phyloP scores from a whole-genome alignment of 30 jellyfish, hydroid and myxozoan genomes.

The Aurelia coerulea region DNA sequence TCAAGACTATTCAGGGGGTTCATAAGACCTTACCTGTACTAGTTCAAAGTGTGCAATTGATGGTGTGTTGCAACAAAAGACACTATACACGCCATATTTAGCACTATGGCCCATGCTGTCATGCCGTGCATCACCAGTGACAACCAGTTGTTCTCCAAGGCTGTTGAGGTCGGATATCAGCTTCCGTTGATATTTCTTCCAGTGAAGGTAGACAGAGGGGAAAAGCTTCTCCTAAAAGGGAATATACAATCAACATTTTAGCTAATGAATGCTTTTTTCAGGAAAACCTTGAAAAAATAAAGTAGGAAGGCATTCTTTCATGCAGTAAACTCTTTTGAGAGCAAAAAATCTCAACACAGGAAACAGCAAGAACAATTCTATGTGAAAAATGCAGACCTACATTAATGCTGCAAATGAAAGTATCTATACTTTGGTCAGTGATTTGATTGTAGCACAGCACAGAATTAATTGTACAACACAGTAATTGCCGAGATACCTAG shows the following conservation, averaged over 20 bases:
- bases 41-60: too few relatives aligned
- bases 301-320: not conserved
- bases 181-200: conserved; percentile 18
- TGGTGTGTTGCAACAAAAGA: too few relatives aligned
- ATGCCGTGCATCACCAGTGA: too few relatives aligned
- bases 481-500: not conserved
- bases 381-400: conserved; percentile 1
- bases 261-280: conserved; percentile 1
- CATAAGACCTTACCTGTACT: too few relatives aligned
- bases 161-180: conserved; percentile 3
- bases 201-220: conserved; percentile 14
- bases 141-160: not conserved
- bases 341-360: not conserved
- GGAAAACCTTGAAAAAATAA: not conserved
- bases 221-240: conserved; percentile 23
- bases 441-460: too few relatives aligned
- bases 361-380: not conserved
- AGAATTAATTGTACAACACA: not conserved
- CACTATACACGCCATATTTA: too few relatives aligned
- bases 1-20: too few relatives aligned
- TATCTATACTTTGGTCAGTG: not conserved
- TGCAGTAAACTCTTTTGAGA: not conserved
- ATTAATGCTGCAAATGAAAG: not conserved
- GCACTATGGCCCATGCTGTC: too few relatives aligned
- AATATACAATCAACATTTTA: not conserved